Conservation (phyloP, 2,113 vertebrate species). For the Ictalurus punctatus region DNA sequence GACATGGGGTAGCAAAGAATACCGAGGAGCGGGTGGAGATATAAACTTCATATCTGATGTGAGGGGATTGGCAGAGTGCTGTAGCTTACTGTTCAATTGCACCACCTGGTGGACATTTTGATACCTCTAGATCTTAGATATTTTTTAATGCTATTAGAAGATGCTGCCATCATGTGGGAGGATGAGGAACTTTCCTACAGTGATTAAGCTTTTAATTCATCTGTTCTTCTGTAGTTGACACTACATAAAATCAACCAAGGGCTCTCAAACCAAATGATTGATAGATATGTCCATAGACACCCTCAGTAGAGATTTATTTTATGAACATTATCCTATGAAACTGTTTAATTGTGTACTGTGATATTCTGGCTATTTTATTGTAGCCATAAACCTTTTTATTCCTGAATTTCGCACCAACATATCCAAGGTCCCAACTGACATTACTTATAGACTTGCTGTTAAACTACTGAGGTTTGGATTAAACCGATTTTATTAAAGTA, state of each 20-base stretch:
- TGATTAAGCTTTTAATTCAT: neutral
- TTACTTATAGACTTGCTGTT: neutral
- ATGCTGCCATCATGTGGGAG: slow-evolving; percentile 74
- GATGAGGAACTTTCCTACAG: neutral
- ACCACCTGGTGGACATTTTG: slow-evolving; percentile 60
- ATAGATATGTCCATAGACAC: no score
- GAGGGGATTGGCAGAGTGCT: neutral
- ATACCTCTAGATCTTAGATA: neutral
- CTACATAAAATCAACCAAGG: neutral
- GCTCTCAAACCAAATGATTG: no score
- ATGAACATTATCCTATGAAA: neutral
- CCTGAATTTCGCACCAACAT: neutral
- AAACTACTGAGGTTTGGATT: neutral
- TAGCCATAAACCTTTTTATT: neutral
- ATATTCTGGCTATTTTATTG: neutral
- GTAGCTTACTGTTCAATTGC: slow-evolving; percentile 50
- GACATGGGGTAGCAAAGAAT: neutral
- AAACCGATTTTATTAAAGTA: neutral
- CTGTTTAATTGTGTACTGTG: neutral
- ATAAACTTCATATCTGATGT: neutral
- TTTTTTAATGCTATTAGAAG: neutral
- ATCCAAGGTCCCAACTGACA: neutral
- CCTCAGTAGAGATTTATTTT: neutral
- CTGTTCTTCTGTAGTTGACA: neutral
- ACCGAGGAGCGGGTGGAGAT: neutral